Evolutionary conservation across 1,140 invertebrate species (phyloP).

Genomic region (Pentalonia nigronervosa): DNA sequence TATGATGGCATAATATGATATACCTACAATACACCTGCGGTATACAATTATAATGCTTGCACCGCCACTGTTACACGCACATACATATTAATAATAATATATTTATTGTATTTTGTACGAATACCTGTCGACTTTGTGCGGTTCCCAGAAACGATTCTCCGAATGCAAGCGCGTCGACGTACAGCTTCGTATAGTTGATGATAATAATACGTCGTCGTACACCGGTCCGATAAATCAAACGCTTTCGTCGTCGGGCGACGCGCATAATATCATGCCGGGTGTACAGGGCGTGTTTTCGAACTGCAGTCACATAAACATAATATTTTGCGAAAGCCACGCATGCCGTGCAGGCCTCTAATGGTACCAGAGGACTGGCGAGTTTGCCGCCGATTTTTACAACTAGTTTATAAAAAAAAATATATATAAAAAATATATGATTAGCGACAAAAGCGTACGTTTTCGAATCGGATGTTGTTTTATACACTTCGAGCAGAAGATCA

Average conservation of each 20-base stretch:
- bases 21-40: background rate
- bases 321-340: background rate
- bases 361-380: too few relatives aligned
- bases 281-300: background rate
- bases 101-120: background rate
- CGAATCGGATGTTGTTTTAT: too few relatives aligned
- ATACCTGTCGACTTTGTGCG: background rate
- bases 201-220: conserved; percentile 1
- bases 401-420: too few relatives aligned
- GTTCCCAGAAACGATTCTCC: conserved; percentile 6
- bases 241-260: background rate
- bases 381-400: too few relatives aligned
- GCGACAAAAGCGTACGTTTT: too few relatives aligned
- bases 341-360: too few relatives aligned
- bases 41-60: background rate
- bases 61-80: background rate
- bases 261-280: background rate
- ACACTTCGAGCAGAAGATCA: too few relatives aligned
- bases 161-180: background rate
- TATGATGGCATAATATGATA: background rate
- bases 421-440: too few relatives aligned
- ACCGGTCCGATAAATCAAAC: conserved; percentile 13
- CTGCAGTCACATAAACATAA: background rate
- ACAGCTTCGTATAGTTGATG: background rate
- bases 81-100: background rate